These are phyloP conservation scores for Coryphaenoides rupestris DNA, from an alignment of 2,113 vertebrate genomes.

Conservation along the genomic window DNA sequence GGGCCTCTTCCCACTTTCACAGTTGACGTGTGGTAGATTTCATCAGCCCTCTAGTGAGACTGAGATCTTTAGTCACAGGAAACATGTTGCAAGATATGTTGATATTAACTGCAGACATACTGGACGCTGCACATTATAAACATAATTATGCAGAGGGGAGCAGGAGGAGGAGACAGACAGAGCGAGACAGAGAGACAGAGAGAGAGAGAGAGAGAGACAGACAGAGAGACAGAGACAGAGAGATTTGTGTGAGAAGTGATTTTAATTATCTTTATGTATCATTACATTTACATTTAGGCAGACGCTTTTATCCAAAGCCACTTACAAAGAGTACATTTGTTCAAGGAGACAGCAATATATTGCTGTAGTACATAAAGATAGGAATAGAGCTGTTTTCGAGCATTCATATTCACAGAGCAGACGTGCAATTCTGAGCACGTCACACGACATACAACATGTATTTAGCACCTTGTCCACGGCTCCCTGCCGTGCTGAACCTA, in stretches of 20 bases:
- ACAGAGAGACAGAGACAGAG: constrained; percentile 14
- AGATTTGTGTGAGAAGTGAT: constrained; percentile 26
- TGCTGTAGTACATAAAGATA: too few relatives aligned
- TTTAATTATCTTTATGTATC: constrained; percentile 6
- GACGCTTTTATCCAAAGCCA: neutral
- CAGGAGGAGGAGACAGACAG: neutral
- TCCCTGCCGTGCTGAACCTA: neutral
- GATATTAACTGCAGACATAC: constrained; percentile 31
- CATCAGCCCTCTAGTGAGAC: neutral
- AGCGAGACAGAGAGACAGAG: neutral
- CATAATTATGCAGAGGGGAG: neutral
- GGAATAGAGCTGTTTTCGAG: too few relatives aligned
- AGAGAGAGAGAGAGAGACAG: neutral
- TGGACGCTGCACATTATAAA: constrained; percentile 4
- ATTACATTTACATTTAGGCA: neutral
- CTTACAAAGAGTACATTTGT: too few relatives aligned
- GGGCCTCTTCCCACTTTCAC: neutral
- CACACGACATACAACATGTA: too few relatives aligned
- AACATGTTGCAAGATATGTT: constrained; percentile 4
- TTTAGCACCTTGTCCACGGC: constrained; percentile 1
- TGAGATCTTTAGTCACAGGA: neutral
- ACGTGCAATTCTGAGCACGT: too few relatives aligned
- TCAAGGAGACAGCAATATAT: too few relatives aligned
- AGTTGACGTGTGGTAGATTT: neutral
- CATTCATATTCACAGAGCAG: too few relatives aligned